phyloP scores from a whole-genome alignment of 2,113 vertebrate species.

The Boulengeromyrus knoepffleri region DNA sequence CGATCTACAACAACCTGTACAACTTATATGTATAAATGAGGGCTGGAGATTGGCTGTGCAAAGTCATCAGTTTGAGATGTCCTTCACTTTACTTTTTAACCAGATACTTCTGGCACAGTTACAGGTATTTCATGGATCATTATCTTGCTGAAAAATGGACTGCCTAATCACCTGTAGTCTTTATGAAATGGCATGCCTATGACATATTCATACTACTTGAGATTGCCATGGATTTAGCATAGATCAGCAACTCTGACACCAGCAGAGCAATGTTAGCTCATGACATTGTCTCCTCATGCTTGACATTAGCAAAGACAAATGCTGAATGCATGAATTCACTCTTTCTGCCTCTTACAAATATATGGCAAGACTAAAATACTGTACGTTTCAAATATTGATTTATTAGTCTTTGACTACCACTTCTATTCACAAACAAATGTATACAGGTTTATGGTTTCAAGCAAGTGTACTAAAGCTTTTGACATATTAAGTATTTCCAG shows the following conservation, averaged over 20 bases:
- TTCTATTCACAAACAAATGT: background rate
- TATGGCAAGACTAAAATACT: background rate
- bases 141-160: background rate
- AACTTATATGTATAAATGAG: background rate
- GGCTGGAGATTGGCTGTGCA: background rate
- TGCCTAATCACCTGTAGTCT: background rate
- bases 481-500: background rate
- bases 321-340: background rate
- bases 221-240: background rate
- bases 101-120: background rate
- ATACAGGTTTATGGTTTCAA: background rate
- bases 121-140: background rate
- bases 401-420: background rate
- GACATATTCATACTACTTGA: background rate
- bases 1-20: background rate
- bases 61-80: background rate
- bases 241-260: background rate
- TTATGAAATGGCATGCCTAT: background rate
- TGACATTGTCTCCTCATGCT: background rate
- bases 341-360: background rate
- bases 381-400: background rate
- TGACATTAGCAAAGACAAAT: background rate
- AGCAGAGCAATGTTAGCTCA: background rate
- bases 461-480: background rate
- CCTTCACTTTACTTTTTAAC: background rate